Evolutionary conservation across 1,140 invertebrate genomes (phyloP).

Genomic region (Hydropsyche tenuis): DNA sequence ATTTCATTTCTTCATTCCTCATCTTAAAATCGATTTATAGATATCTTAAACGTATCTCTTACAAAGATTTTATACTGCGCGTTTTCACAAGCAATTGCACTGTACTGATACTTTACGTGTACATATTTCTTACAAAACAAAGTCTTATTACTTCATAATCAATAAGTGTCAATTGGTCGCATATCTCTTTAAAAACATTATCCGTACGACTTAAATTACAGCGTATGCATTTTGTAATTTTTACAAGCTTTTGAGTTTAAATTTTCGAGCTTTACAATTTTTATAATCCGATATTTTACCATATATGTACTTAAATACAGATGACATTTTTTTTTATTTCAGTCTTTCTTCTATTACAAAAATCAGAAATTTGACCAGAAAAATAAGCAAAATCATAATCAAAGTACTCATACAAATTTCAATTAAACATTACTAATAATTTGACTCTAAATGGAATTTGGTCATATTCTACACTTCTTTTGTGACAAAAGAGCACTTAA

Average conservation of each 20-base stretch:
- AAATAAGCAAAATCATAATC: not conserved
- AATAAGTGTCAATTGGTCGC: no score
- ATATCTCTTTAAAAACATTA: no score
- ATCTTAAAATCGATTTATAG: no score
- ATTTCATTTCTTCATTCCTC: no score
- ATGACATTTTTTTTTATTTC: not conserved
- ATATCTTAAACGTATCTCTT: no score
- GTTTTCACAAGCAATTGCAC: no score
- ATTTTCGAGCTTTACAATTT: not conserved
- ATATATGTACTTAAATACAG: not conserved
- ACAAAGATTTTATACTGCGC: no score
- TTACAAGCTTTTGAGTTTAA: not conserved
- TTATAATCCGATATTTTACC: not conserved
- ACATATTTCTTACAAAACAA: no score
- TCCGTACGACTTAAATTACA: no score
- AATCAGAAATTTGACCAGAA: not conserved
- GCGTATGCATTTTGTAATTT: no score
- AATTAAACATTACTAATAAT: not conserved
- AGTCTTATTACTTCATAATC: no score
- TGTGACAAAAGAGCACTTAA: not conserved
- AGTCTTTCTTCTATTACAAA: not conserved
- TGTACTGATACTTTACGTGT: no score
- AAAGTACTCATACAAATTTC: not conserved
- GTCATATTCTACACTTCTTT: not conserved
- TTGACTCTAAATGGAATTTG: constrained; percentile 16